phyloP scores from a whole-genome alignment of 2,797 vertebrate species.

The Miichthys miiuy region DNA sequence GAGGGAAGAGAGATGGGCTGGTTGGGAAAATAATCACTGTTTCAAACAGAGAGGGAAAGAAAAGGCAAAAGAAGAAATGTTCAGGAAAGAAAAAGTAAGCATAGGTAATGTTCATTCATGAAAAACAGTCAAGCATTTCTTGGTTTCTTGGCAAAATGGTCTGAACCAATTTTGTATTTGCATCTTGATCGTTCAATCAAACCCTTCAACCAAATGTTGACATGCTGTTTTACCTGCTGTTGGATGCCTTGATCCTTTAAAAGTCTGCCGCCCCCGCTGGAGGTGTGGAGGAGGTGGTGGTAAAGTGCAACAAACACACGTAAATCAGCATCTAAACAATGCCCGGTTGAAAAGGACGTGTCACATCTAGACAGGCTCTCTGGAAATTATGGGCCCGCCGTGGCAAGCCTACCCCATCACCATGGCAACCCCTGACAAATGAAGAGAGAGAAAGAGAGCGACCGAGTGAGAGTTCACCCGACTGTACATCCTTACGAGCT shows the following conservation, averaged over 20 bases:
- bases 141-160: background rate
- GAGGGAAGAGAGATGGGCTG: constrained; percentile 70
- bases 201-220: background rate
- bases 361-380: constrained; percentile 80
- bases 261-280: constrained; percentile 1
- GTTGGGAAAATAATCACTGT: constrained; percentile 46
- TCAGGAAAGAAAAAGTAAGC: constrained; percentile 27
- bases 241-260: constrained; percentile 24
- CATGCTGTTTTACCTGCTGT: background rate
- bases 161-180: background rate
- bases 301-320: constrained; percentile 72
- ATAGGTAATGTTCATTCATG: constrained; percentile 6
- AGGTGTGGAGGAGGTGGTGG: constrained; percentile 46
- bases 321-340: constrained; percentile 82
- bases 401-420: constrained; percentile 75
- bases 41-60: constrained; percentile 43
- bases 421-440: constrained; percentile 78
- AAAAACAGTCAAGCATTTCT: background rate
- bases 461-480: constrained; percentile 53
- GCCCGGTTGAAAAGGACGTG: constrained; percentile 81
- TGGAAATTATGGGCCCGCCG: constrained; percentile 78
- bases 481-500: constrained; percentile 60
- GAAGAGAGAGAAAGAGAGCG: constrained; percentile 58
- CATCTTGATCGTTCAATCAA: background rate
- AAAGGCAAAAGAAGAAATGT: constrained; percentile 31